These are phyloP conservation scores for Pogonus chalceus DNA, from an alignment of 1,140 invertebrate species.

Conservation along the genomic window DNA sequence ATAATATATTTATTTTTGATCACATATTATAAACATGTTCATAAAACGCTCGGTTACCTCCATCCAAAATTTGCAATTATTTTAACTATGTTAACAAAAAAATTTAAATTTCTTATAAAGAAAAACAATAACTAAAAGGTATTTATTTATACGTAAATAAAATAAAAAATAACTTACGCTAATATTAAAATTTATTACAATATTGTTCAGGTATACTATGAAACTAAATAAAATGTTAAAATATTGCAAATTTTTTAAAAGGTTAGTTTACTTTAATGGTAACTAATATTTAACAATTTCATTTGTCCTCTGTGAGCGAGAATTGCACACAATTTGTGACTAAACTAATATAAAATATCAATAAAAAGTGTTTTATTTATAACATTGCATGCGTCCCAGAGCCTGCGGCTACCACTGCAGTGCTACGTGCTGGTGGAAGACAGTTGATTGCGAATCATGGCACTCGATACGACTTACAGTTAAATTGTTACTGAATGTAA, in stretches of 20 bases:
- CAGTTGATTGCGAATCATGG: slow-evolving; percentile 28
- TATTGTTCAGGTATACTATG: too few relatives aligned
- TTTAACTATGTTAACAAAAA: too few relatives aligned
- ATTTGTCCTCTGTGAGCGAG: not conserved
- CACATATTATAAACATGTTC: slow-evolving; percentile 8
- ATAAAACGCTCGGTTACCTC: slow-evolving; percentile 9
- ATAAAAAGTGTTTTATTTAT: slow-evolving; percentile 14
- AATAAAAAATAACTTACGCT: too few relatives aligned
- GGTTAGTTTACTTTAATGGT: too few relatives aligned
- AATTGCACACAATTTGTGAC: slow-evolving; percentile 8
- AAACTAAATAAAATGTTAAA: too few relatives aligned
- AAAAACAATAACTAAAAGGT: too few relatives aligned
- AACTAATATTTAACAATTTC: not conserved
- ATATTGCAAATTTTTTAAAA: too few relatives aligned
- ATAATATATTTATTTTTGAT: slow-evolving; percentile 22
- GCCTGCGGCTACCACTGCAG: slow-evolving; percentile 29
- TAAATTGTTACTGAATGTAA: slow-evolving; percentile 24
- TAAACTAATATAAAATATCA: slow-evolving; percentile 13
- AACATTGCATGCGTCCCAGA: slow-evolving; percentile 25
- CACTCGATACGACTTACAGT: slow-evolving; percentile 24
- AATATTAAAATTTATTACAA: too few relatives aligned
- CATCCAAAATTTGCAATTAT: slow-evolving; percentile 11
- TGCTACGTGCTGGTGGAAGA: slow-evolving; percentile 27
- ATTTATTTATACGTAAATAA: too few relatives aligned
- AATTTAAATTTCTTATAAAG: too few relatives aligned